Percentiles rank a stretch among this genome's conserved stretches.
Conservation (phyloP, 2,113 vertebrate genomes). For the Dolichotis patagonum region DNA sequence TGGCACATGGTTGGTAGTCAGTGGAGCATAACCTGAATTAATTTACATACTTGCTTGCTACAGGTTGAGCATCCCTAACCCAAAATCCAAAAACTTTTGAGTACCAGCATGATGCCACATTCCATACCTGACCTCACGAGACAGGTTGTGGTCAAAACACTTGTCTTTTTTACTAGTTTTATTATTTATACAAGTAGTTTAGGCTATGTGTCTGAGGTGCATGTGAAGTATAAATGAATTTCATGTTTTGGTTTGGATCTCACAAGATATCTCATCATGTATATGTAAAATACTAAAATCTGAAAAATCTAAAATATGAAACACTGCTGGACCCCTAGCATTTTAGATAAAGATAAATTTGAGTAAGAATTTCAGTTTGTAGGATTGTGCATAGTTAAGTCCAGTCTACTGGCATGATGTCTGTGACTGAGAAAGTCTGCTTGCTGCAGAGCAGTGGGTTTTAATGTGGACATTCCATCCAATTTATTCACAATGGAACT, state of each 20-base stretch:
- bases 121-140: background rate
- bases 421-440: background rate
- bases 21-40: background rate
- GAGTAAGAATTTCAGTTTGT: background rate
- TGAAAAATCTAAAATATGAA: background rate
- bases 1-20: background rate
- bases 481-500: background rate
- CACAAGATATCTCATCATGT: too few species aligned
- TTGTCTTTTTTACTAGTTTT: background rate
- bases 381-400: rapidly evolving
- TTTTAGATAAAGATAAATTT: background rate
- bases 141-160: background rate
- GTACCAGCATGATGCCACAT: background rate
- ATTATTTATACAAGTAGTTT: background rate
- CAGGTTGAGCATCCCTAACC: background rate
- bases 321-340: background rate
- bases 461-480: background rate
- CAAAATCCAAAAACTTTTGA: background rate
- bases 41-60: background rate
- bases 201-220: background rate
- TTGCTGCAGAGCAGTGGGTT: too few species aligned
- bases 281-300: background rate
- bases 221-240: background rate
- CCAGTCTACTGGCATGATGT: background rate
- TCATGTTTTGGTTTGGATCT: background rate